phyloP scores from a whole-genome alignment of 1,140 invertebrate species.

The Megalopta genalis region DNA sequence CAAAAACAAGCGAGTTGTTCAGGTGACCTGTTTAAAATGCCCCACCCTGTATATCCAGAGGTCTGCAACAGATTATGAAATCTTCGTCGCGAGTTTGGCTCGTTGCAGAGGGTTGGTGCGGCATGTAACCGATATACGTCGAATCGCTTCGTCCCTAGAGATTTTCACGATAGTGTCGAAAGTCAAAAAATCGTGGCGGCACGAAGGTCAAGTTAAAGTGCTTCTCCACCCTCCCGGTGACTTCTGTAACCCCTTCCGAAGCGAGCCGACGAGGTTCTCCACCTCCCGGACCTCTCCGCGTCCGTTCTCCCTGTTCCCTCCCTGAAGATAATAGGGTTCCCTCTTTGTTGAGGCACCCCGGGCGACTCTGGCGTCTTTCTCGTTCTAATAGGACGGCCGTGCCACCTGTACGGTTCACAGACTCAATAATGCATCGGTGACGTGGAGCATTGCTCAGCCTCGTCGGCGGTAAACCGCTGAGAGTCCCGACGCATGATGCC shows the following conservation, averaged over 20 bases:
- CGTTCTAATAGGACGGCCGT: slow-evolving; percentile 64
- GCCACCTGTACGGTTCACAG: slow-evolving; percentile 75
- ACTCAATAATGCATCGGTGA: slow-evolving; percentile 75
- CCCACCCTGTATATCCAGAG: too few species aligned
- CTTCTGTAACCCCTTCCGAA: slow-evolving; percentile 55
- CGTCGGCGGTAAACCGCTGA: slow-evolving; percentile 63
- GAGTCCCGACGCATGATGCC: slow-evolving; percentile 48
- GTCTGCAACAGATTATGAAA: too few species aligned
- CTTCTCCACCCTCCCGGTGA: slow-evolving; percentile 35
- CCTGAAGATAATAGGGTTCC: background rate
- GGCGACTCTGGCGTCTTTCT: slow-evolving; percentile 51
- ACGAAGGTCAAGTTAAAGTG: slow-evolving; percentile 44
- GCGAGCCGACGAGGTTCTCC: slow-evolving; percentile 9
- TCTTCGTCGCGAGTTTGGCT: too few species aligned
- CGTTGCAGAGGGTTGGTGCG: too few species aligned
- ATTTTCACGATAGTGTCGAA: background rate
- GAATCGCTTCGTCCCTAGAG: too few species aligned
- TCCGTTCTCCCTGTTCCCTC: slow-evolving; percentile 21
- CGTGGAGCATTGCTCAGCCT: slow-evolving; percentile 65
- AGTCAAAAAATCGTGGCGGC: slow-evolving; percentile 38
- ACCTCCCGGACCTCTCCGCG: slow-evolving; percentile 1
- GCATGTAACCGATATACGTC: too few species aligned
- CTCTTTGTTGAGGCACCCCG: slow-evolving; percentile 36
- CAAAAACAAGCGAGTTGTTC: too few species aligned
- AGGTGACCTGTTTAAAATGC: too few species aligned